phyloP scores from a whole-genome alignment of 2,797 vertebrate genomes.

The Cheirogaleus major region DNA sequence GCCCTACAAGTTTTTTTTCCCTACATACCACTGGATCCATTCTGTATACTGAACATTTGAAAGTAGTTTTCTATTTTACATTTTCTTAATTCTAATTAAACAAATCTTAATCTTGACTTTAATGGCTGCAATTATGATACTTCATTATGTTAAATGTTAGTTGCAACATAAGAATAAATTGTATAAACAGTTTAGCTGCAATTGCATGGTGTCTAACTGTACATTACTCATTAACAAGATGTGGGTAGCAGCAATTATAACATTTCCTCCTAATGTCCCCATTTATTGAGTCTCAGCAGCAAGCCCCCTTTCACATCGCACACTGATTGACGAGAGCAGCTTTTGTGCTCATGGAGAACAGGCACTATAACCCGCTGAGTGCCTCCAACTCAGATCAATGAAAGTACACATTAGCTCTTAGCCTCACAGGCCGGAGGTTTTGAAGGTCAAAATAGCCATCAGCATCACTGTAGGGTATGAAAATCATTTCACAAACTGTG shows the following conservation, averaged over 20 bases:
- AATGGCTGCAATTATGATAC: slow-evolving; percentile 91
- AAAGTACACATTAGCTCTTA: slow-evolving; percentile 88
- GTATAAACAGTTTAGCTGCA: slow-evolving; percentile 93
- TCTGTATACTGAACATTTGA: slow-evolving; percentile 76
- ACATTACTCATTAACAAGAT: slow-evolving; percentile 94
- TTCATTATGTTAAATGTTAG: slow-evolving; percentile 92
- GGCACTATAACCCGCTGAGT: slow-evolving; percentile 86
- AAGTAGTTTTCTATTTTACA: slow-evolving; percentile 85
- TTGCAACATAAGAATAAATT: slow-evolving; percentile 91
- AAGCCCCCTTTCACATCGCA: slow-evolving; percentile 87
- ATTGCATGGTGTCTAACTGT: slow-evolving; percentile 90
- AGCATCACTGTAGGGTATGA: slow-evolving; percentile 93
- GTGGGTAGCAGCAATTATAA: slow-evolving; percentile 91
- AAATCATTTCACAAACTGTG: slow-evolving; percentile 92
- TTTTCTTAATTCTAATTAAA: slow-evolving; percentile 94
- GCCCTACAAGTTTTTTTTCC: slow-evolving; percentile 54
- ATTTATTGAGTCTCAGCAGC: slow-evolving; percentile 92
- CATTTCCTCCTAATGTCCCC: slow-evolving; percentile 91
- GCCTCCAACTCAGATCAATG: slow-evolving; percentile 91
- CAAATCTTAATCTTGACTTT: slow-evolving; percentile 91
- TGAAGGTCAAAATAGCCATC: slow-evolving; percentile 96
- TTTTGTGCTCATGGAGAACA: slow-evolving; percentile 86
- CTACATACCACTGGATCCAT: slow-evolving; percentile 67
- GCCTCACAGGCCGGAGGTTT: slow-evolving; percentile 89
- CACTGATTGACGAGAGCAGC: slow-evolving; percentile 86